Evolutionary conservation across 2,888 invertebrate genomes (phyloP).

Genomic region (Cerastis leucographa): DNA sequence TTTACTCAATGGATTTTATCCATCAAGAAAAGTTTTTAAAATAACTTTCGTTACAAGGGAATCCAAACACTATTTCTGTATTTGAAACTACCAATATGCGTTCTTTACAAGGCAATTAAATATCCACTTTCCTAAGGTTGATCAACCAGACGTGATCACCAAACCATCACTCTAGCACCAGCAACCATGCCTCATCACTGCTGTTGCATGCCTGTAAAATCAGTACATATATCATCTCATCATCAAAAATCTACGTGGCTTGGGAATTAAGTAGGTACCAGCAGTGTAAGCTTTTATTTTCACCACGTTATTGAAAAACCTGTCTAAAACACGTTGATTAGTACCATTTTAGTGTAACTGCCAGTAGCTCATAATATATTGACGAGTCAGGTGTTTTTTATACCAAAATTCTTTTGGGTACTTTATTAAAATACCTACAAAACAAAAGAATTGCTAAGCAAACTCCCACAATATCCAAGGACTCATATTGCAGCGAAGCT

Average conservation of each 20-base stretch:
- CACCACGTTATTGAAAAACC: background rate
- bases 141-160: background rate
- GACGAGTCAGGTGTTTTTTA: background rate
- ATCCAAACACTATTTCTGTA: background rate
- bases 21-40: background rate
- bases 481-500: conserved; percentile 32
- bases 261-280: background rate
- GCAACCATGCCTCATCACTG: background rate
- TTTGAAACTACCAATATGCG: background rate
- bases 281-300: too few species aligned
- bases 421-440: background rate
- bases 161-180: background rate
- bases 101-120: background rate
- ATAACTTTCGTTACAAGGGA: background rate
- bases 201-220: background rate
- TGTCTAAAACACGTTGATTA: background rate
- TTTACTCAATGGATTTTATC: background rate
- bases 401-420: too few species aligned
- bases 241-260: background rate
- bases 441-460: conserved; percentile 17
- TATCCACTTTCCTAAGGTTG: background rate
- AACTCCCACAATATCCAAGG: conserved; percentile 25
- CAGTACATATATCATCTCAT: background rate
- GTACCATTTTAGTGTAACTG: background rate
- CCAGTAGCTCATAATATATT: background rate